Conservation (phyloP, 2,797 vertebrate genomes). For the Balearica regulorum region DNA sequence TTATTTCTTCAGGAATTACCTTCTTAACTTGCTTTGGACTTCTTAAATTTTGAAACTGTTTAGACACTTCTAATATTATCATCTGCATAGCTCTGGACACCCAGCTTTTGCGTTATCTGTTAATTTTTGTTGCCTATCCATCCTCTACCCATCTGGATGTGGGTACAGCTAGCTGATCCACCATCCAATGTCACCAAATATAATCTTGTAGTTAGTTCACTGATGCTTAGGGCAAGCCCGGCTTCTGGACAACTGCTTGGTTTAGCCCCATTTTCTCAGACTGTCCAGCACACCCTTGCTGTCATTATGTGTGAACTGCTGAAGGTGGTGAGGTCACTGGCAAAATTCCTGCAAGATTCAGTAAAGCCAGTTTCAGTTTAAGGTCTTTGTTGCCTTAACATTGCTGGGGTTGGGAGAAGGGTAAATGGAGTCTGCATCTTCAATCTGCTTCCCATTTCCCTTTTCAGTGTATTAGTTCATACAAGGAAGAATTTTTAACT, state of each 20-base stretch:
- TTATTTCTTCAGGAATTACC: not conserved
- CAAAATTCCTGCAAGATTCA: not conserved
- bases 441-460: not conserved
- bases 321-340: not conserved
- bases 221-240: accelerated
- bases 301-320: not conserved
- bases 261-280: not conserved
- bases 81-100: not conserved
- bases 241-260: not conserved
- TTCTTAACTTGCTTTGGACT: not conserved
- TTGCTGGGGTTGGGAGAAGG: accelerated
- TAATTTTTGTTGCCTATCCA: accelerated
- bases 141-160: not conserved
- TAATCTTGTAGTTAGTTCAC: not conserved
- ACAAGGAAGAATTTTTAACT: not conserved
- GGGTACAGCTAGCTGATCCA: not conserved
- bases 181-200: not conserved
- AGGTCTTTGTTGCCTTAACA: not conserved
- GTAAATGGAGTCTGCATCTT: not conserved
- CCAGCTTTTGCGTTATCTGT: accelerated
- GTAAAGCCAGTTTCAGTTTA: not conserved
- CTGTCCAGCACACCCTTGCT: not conserved
- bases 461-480: not conserved
- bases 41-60: not conserved
- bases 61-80: not conserved